A percentile compares a stretch with the other conserved stretches of the same genome.
Conservation (phyloP, 2,797 vertebrate genomes). For the Peromyscus aztecus region DNA sequence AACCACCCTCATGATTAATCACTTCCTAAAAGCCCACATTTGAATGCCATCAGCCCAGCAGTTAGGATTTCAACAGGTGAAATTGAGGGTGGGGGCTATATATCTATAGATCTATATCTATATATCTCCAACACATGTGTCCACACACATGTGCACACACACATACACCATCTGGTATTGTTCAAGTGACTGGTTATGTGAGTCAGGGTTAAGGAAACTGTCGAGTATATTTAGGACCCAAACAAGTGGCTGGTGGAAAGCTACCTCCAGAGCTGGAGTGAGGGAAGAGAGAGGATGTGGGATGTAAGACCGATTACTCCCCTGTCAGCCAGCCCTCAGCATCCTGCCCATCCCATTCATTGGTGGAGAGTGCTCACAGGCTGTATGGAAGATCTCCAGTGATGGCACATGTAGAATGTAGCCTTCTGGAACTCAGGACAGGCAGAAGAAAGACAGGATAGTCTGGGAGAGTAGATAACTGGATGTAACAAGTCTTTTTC, state of each 20-base stretch:
- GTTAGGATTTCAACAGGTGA: neutral
- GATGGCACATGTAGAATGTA: neutral
- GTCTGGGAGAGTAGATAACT: neutral
- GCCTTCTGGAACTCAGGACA: neutral
- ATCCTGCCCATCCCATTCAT: accelerated
- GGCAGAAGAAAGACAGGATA: neutral
- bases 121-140: neutral
- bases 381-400: neutral
- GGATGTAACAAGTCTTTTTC: neutral
- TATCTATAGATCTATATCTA: neutral
- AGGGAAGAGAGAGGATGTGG: neutral
- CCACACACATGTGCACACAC: neutral
- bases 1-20: neutral
- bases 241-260: neutral
- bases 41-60: neutral
- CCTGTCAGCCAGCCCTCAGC: too few species aligned
- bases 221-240: neutral
- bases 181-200: neutral
- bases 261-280: neutral
- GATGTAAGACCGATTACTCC: neutral
- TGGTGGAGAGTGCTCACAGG: neutral
- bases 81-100: neutral
- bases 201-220: neutral
- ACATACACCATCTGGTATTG: neutral
- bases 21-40: neutral